A percentile compares a stretch with the other conserved stretches of the same genome.
phyloP scores from a whole-genome alignment of 92 coral and sea anemone species.

The Palythoa grandiflora region DNA sequence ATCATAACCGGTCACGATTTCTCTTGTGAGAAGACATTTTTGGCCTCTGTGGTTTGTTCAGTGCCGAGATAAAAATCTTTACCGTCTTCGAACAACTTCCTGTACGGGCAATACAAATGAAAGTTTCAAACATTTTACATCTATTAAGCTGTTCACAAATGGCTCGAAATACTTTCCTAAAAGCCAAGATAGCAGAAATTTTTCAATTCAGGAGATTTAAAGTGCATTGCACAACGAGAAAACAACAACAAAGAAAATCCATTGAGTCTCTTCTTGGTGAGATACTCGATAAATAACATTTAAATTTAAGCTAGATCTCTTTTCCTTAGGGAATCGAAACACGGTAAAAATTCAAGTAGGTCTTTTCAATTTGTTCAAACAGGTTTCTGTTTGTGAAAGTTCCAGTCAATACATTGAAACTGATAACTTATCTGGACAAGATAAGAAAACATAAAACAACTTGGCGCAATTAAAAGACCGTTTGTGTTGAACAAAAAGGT shows the following conservation, averaged over 20 bases:
- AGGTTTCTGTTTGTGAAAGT: background rate
- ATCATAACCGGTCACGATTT: constrained; percentile 11
- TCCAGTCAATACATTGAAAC: background rate
- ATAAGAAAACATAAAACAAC: constrained; percentile 9
- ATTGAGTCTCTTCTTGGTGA: background rate
- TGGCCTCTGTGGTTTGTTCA: constrained; percentile 15
- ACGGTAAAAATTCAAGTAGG: background rate
- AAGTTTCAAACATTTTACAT: background rate
- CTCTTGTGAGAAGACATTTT: background rate
- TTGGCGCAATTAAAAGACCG: background rate
- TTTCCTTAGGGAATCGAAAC: background rate
- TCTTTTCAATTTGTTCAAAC: background rate
- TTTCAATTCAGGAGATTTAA: background rate
- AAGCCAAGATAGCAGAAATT: background rate
- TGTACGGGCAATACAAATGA: constrained; percentile 10
- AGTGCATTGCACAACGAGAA: background rate
- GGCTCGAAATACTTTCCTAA: background rate
- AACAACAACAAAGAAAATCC: background rate
- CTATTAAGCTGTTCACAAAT: background rate
- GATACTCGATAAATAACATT: background rate
- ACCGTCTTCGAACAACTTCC: constrained; percentile 6
- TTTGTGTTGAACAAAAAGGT: constrained; percentile 35
- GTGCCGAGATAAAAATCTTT: constrained; percentile 17
- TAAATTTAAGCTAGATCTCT: background rate
- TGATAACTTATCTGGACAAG: constrained; percentile 26